Base-by-base conservation (phyloP, 2,888 invertebrate species). In the Melieria omissa region DNA sequence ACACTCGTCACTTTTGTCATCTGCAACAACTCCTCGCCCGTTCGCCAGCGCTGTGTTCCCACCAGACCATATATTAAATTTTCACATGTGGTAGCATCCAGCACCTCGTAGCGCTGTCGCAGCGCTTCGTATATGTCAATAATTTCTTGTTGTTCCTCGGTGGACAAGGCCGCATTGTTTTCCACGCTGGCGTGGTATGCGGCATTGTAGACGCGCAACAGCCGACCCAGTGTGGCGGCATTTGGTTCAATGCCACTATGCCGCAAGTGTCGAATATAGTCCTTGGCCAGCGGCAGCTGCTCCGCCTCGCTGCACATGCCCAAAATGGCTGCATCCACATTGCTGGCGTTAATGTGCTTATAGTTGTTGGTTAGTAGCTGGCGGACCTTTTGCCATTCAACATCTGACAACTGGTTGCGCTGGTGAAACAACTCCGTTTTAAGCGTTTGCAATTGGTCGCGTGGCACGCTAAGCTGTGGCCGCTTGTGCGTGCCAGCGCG, bases 31-130 rank as follows among this genome's bases (percentile, higher is more conserved):
- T 90, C 88, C 0, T 90, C 67, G 55, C 90, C 89, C 72, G 91
- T 89, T 77, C 88, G 88, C 93, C 93, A 94, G 76, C 90, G 87
- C 70, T 88, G 83, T 8, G 93, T 92, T 29, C 89, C 80, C 76
- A 92, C 91, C 4, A 95, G 82, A 0, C 90, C 93, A 73, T 86
- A 85, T 70, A 94, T 88, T 6, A 92, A 84, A 80, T 86, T 86
- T 80, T 92, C 91, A 78, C 90, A 89, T 16, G 92, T 91, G 4
- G 80, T 81, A 14, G 85, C 85, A 85, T 93, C 93, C 65, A 93
- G 82, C 0, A 90, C 80, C 65, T 90, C 88, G 82, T 91, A 89
- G 75, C 89, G 88, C 46, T 87, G 81, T 78, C 78, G 77, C 10
- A 86, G 73, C 4, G 74, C 61, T 4, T 79, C 81, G 79, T 86